Base-by-base conservation (phyloP, 2,113 vertebrate genomes). In the Carettochelys insculpta region DNA sequence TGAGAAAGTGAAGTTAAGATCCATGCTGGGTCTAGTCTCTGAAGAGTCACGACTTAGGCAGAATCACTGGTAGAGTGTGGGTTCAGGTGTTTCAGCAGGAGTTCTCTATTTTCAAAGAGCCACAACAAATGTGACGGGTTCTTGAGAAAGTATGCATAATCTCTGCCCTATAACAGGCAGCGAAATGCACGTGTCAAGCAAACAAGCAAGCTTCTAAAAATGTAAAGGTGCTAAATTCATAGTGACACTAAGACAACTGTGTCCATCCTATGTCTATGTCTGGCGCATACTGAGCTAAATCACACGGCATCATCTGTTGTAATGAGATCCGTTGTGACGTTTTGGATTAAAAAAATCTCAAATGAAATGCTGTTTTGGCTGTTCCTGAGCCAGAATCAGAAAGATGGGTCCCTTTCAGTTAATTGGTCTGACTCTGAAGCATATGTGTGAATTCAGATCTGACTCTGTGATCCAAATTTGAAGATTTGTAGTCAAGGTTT, bases 381-480 rank as follows among this genome's bases (percentile, higher is more conserved):
- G 50, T 51, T 92, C 68, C 22, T 77, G 20, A 38, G 12, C 31
- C 43, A 34, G 4, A 3, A 7, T 52, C 8, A 65, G 34, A 65
- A 65, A 87, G 71, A 19, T 52, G 52, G 45, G 51, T 83, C 83
- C 19, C 22, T 89, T 87, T 68, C 51, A 24, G 41, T 93, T 85
- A 65, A 2, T 34, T 76, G 20, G 24, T 68, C 50, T 93, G 38
- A 65, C 85, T 83, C 81, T 65, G 34, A 65, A 65, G 6, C 58
- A 65, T n/a, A 65, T n/a, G 31, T 16, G 8, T 65, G 19, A 47
- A 83, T 90, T 25, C 38, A 61, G 65, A 83, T 87, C 48, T 83
- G 29, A 65, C 47, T 90, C 83, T 87, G 43, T 82, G 93, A 76
- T 58, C 34, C 41, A 77, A 83, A 80, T 73, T 19, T 84, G 14